phyloP scores from a whole-genome alignment of 2,888 invertebrate genomes.

The Drosophila ezoana region DNA sequence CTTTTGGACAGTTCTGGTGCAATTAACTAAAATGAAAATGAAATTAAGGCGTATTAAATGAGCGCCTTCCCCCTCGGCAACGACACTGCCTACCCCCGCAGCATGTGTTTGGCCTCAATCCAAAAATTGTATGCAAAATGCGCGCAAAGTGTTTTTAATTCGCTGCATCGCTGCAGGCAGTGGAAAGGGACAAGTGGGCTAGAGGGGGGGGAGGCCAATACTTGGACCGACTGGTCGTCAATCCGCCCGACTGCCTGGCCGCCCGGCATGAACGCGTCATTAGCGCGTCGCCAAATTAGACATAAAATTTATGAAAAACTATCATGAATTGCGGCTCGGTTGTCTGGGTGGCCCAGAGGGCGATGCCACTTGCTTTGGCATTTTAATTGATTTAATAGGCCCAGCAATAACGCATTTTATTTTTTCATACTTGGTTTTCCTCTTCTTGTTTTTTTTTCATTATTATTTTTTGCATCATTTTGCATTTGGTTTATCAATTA shows the following conservation, averaged over 20 bases:
- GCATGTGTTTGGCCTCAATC: constrained; percentile 58
- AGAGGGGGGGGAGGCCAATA: not conserved
- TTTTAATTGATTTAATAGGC: constrained; percentile 69
- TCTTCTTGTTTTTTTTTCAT: constrained; percentile 15
- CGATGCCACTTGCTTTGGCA: constrained; percentile 14
- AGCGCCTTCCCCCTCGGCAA: constrained; percentile 12
- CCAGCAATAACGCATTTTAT: constrained; percentile 6
- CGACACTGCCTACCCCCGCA: not conserved
- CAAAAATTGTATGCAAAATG: constrained; percentile 72
- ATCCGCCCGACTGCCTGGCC: not conserved
- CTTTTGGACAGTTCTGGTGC: constrained; percentile 34
- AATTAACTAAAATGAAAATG: constrained; percentile 69
- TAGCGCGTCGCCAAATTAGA: constrained; percentile 58
- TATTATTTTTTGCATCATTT: constrained; percentile 40
- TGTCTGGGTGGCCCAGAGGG: constrained; percentile 34
- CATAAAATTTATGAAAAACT: constrained; percentile 63
- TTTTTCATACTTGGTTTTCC: constrained; percentile 4
- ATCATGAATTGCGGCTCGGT: constrained; percentile 37
- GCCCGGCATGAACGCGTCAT: constrained; percentile 61
- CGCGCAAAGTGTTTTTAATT: constrained; percentile 73
- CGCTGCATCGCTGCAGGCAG: constrained; percentile 42
- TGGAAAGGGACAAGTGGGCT: not conserved
- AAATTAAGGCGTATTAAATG: constrained; percentile 69
- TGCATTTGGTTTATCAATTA: constrained; percentile 74
- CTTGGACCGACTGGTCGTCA: constrained; percentile 7